Evolutionary conservation across 2,888 invertebrate species (phyloP).

Genomic region (Rugalucina vietnamica): DNA sequence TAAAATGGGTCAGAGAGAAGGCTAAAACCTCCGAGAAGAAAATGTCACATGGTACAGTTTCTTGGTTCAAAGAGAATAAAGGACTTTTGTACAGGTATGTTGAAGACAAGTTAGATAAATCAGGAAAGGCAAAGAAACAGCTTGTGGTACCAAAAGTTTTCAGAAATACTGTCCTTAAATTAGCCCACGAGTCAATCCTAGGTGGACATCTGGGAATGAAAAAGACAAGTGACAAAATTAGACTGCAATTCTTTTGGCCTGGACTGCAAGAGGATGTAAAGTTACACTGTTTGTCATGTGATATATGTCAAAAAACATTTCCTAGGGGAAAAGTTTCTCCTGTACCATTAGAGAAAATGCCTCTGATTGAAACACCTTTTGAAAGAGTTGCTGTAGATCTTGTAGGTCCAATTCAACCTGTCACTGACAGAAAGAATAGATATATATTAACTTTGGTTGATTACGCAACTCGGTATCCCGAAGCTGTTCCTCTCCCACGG

Average conservation of each 20-base stretch:
- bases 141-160: not conserved
- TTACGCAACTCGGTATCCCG: conserved; percentile 35
- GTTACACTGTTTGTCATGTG: not conserved
- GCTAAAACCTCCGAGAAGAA: no score
- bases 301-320: conserved; percentile 14
- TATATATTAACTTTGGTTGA: not conserved
- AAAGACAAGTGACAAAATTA: conserved; percentile 4
- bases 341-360: conserved; percentile 9
- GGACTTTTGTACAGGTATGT: not conserved
- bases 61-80: not conserved
- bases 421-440: not conserved
- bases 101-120: no score
- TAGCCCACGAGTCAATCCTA: conserved; percentile 13
- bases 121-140: not conserved
- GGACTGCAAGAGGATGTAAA: not conserved
- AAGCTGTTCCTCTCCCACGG: not conserved
- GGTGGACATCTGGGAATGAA: not conserved
- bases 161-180: not conserved
- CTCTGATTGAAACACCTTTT: conserved; percentile 46
- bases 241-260: not conserved
- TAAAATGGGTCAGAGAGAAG: no score
- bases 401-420: not conserved
- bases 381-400: conserved; percentile 21
- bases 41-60: no score
- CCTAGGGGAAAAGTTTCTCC: not conserved